Percentiles rank a stretch among this genome's conserved stretches.
These are phyloP conservation scores for Mesorhabditis spiculigera DNA, from an alignment of 2,888 invertebrate genomes.

Conservation along the genomic window DNA sequence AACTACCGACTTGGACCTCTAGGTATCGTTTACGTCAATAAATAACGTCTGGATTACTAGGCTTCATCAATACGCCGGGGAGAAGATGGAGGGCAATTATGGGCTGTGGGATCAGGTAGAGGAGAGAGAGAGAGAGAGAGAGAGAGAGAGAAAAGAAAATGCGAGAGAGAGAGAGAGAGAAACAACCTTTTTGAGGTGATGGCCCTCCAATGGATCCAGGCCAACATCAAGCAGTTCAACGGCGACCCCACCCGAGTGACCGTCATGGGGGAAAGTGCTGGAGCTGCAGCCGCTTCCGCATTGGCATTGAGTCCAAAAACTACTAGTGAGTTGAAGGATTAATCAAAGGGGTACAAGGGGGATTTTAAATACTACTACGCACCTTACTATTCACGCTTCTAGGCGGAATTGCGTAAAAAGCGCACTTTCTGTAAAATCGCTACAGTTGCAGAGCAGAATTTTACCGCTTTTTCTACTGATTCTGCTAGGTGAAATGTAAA, in stretches of 20 bases:
- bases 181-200: slow-evolving; percentile 25
- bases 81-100: slow-evolving; percentile 50
- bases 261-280: slow-evolving; percentile 57
- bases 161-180: background rate
- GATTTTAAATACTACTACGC: too few relatives aligned
- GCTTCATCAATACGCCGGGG: slow-evolving; percentile 44
- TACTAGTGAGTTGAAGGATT: slow-evolving; percentile 22
- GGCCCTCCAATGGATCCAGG: slow-evolving; percentile 56
- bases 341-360: too few relatives aligned
- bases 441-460: too few relatives aligned
- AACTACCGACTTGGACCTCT: slow-evolving; percentile 89
- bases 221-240: slow-evolving; percentile 57
- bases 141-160: too few relatives aligned
- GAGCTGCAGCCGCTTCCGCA: slow-evolving; percentile 55
- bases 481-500: too few relatives aligned
- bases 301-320: slow-evolving; percentile 50
- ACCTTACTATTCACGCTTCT: too few relatives aligned
- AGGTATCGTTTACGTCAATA: slow-evolving; percentile 62
- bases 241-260: slow-evolving; percentile 55
- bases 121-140: too few relatives aligned
- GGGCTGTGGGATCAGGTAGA: slow-evolving; percentile 52
- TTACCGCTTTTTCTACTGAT: too few relatives aligned
- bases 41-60: slow-evolving; percentile 16
- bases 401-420: too few relatives aligned
- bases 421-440: too few relatives aligned